Base-by-base conservation (phyloP, 2,113 vertebrate genomes). In the Dolichallabes microphthalmus region DNA sequence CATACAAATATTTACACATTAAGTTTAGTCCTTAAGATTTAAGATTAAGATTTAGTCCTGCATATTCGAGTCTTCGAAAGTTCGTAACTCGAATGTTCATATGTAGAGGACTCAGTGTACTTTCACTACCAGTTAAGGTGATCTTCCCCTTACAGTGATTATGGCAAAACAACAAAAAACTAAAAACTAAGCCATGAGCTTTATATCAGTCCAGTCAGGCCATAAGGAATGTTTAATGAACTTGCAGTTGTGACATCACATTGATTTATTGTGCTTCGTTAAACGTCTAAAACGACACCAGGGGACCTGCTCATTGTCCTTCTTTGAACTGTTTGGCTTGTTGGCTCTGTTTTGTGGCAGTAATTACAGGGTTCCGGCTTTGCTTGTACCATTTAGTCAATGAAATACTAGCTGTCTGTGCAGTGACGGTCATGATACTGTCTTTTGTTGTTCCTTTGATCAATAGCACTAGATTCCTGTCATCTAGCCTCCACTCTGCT, bases 331-430 rank as follows among this genome's bases (percentile, higher is more conserved):
- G 15, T 63, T 80, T 17, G 78, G 60, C 57, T 78, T 57, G n/a
- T 35, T 78, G 55, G 15, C 30, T 39, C 22, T 19, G 60, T 64
- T 45, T 14, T 25, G 30, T 61, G 13, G 78, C 6, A 7, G 60
- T 64, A 80, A 64, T 80, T 27, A n/a, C 58, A 64, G 58, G 39
- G 20, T 80, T 61, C 57, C 39, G 35, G 39, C 60, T 80, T 61
- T 17, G 57, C 78, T 64, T 80, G 58, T 64, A 61, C 60, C 78
- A 11, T 80, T 80, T 80, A n/a, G 35, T 80, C 60, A 50, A 61
- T 4, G 11, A 60, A 79, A 61, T 79, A 58, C 78, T 4, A n/a
- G 15, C 78, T 53, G 35, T 50, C 58, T 50, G 35, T 80, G 58
- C 60, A 39, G 60, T 64, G 35, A 39, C 15, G 25, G 13, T n/a